phyloP scores from a whole-genome alignment of 2,888 invertebrate genomes.

The Tanypteryx hageni region DNA sequence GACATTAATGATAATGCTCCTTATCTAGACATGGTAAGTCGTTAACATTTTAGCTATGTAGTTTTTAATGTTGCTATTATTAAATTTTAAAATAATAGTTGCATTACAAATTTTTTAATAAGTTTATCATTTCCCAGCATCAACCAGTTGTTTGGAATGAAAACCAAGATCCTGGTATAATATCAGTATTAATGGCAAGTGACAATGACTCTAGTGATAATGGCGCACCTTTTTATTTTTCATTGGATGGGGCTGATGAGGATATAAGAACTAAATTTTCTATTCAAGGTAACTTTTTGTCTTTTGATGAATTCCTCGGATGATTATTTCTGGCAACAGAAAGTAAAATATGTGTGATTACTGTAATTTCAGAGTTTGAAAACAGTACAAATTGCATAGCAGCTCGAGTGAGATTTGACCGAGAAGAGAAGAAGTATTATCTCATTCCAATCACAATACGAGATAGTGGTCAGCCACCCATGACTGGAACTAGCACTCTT shows the following conservation, averaged over 20 bases:
- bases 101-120: neutral
- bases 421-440: slow-evolving; percentile 92
- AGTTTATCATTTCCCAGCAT: slow-evolving; percentile 74
- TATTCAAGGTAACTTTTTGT: slow-evolving; percentile 79
- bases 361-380: neutral
- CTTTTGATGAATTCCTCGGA: slow-evolving; percentile 68
- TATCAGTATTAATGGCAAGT: slow-evolving; percentile 82
- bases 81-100: neutral
- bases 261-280: slow-evolving; percentile 85
- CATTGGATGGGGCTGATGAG: slow-evolving; percentile 81
- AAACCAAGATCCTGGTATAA: slow-evolving; percentile 84
- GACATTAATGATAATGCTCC: slow-evolving; percentile 98
- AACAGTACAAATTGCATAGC: slow-evolving; percentile 77
- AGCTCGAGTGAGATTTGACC: slow-evolving; percentile 87
- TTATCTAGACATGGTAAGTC: slow-evolving; percentile 84
- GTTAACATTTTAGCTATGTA: neutral
- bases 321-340: slow-evolving; percentile 22
- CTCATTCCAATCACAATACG: slow-evolving; percentile 92
- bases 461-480: slow-evolving; percentile 86
- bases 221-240: slow-evolving; percentile 90
- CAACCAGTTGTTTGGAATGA: slow-evolving; percentile 92
- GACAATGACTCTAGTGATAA: slow-evolving; percentile 90
- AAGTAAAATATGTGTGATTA: neutral
- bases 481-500: slow-evolving; percentile 89
- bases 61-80: no score